Evolutionary conservation across 2,888 invertebrate species (phyloP).

Genomic region (Artemia sp.): DNA sequence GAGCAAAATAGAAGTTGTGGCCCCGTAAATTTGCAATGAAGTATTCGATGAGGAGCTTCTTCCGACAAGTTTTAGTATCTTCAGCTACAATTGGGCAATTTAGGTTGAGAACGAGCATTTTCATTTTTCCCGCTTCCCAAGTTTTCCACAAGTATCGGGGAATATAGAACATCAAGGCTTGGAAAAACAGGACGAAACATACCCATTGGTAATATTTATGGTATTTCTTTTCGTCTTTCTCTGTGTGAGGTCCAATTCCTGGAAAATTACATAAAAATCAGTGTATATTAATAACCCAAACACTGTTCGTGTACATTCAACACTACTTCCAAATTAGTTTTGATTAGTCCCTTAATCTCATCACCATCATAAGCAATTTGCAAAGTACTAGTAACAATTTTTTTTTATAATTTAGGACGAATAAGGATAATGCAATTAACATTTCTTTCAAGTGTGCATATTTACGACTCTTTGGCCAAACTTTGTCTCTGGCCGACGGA

Average conservation of each 20-base stretch:
- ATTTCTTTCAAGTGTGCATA: too few relatives aligned
- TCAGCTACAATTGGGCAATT: slow-evolving; percentile 62
- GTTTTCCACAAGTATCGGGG: slow-evolving; percentile 71
- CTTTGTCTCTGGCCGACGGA: too few relatives aligned
- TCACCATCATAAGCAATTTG: too few relatives aligned
- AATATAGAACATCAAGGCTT: slow-evolving; percentile 63
- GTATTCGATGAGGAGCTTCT: slow-evolving; percentile 55
- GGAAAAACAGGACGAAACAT: slow-evolving; percentile 64
- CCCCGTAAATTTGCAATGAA: slow-evolving; percentile 50
- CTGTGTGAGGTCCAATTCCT: slow-evolving; percentile 60
- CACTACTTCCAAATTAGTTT: too few relatives aligned
- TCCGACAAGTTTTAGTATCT: slow-evolving; percentile 59
- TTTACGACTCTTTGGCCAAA: too few relatives aligned
- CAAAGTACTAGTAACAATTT: too few relatives aligned
- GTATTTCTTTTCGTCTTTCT: slow-evolving; percentile 64
- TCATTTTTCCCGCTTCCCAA: slow-evolving; percentile 63
- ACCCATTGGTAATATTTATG: slow-evolving; percentile 96
- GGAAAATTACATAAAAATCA: slow-evolving; percentile 32
- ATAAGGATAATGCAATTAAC: too few relatives aligned
- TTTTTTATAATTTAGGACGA: too few relatives aligned
- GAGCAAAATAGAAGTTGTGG: slow-evolving; percentile 57
- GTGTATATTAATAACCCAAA: too few relatives aligned
- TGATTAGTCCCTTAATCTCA: too few relatives aligned
- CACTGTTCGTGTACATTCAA: too few relatives aligned
- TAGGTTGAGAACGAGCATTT: slow-evolving; percentile 54